Evolutionary conservation across 2,888 invertebrate genomes (phyloP).

Genomic region (Pristionchus entomophagus): DNA sequence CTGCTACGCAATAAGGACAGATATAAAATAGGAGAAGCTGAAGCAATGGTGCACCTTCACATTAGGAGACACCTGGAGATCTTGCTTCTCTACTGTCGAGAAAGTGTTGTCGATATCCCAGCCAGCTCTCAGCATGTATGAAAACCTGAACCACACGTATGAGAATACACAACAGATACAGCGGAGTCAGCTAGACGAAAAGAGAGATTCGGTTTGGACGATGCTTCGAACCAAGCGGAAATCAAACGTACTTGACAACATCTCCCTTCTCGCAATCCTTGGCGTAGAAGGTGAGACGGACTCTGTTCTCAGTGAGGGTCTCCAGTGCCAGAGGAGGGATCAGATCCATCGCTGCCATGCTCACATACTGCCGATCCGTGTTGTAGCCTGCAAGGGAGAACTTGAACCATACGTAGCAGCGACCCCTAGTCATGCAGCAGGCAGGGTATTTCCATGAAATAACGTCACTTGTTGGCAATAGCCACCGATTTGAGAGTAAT

Average conservation of each 20-base stretch:
- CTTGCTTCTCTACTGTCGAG: neutral
- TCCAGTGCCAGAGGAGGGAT: neutral
- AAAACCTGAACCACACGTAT: neutral
- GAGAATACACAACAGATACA: neutral
- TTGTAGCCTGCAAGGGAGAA: neutral
- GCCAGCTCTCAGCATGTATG: neutral
- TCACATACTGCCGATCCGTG: conserved; percentile 15
- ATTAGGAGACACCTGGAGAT: neutral
- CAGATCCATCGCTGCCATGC: conserved; percentile 2
- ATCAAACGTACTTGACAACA: conserved; percentile 11
- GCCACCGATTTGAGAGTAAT: too few species aligned
- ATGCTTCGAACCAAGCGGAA: too few species aligned
- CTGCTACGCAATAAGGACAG: too few species aligned
- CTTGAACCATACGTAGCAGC: too few species aligned
- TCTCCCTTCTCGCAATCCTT: conserved; percentile 14
- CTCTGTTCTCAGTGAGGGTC: neutral
- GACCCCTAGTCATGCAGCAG: too few species aligned
- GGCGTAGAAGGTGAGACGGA: neutral
- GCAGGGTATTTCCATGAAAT: too few species aligned
- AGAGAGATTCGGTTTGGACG: too few species aligned
- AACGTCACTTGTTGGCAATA: too few species aligned
- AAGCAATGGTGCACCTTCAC: neutral
- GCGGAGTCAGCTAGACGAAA: too few species aligned
- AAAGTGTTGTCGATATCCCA: conserved; percentile 6
- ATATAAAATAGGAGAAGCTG: neutral